Percentiles rank a stretch among this genome's conserved stretches.
Evolutionary conservation across 2,797 vertebrate genomes (phyloP).

Genomic region (Thripadectes ignobilis): DNA sequence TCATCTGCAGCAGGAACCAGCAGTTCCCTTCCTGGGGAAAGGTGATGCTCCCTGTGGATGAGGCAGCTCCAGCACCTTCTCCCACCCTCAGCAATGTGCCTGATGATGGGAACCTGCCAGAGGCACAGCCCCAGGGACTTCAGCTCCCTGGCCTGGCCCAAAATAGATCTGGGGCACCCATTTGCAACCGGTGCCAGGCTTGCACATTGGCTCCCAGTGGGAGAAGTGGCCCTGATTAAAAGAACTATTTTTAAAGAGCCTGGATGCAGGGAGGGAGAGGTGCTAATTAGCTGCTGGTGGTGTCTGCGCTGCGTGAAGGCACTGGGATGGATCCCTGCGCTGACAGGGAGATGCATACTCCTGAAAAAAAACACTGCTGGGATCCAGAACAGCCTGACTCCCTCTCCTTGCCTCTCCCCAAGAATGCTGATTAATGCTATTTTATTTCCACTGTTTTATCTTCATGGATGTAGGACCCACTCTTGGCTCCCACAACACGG

Average conservation of each 20-base stretch:
- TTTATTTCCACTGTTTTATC: neutral
- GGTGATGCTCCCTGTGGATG: neutral
- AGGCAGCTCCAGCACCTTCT: neutral
- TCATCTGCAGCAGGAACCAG: neutral
- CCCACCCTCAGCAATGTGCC: rapidly evolving
- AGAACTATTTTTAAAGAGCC: constrained; percentile 63
- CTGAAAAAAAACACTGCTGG: rapidly evolving
- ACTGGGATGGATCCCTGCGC: neutral
- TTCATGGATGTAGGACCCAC: neutral
- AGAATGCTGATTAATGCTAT: neutral
- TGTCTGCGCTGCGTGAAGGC: neutral
- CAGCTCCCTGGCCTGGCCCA: neutral
- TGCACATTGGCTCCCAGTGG: neutral
- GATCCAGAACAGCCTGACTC: neutral
- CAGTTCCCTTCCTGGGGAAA: neutral
- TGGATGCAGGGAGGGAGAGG: neutral
- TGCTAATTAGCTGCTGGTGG: constrained; percentile 16
- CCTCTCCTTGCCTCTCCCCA: neutral
- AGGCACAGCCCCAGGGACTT: neutral
- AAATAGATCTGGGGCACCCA: constrained; percentile 58
- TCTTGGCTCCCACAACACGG: neutral
- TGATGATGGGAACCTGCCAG: rapidly evolving
- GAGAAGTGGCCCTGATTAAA: constrained; percentile 42
- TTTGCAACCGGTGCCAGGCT: neutral
- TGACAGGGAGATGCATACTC: neutral